Percentiles rank a stretch among this genome's conserved stretches.
phyloP scores from a whole-genome alignment of 2,113 vertebrate species.

The Cyanoramphus novaezelandiae region DNA sequence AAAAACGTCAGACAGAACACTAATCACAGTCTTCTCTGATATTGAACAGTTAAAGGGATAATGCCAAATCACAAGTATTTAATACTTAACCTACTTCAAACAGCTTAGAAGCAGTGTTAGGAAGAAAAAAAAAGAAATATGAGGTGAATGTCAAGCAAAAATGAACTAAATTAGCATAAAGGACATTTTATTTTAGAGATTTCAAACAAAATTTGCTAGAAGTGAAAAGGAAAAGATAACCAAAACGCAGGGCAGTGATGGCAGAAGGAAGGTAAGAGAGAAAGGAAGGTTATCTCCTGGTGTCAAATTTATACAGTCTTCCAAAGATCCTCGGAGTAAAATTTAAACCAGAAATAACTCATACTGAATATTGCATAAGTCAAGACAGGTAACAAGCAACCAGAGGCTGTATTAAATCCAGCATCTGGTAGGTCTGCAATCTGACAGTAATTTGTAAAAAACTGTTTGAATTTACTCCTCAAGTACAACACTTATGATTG shows the following conservation, averaged over 20 bases:
- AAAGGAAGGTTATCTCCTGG: neutral
- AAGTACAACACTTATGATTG: neutral
- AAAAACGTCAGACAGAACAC: slow-evolving; percentile 12
- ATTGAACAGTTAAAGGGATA: neutral
- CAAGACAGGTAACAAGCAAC: neutral
- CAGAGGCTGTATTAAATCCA: neutral
- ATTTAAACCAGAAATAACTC: slow-evolving; percentile 5
- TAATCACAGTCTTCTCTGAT: neutral
- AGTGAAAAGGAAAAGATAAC: neutral
- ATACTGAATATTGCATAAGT: neutral
- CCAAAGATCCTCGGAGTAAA: slow-evolving; percentile 1
- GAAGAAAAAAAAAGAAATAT: neutral
- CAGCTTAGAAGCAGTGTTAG: neutral
- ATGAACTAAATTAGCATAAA: neutral
- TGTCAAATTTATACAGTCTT: neutral
- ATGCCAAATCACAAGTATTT: neutral
- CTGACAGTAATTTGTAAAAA: neutral
- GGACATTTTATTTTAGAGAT: slow-evolving; percentile 15
- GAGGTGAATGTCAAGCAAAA: neutral
- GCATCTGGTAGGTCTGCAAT: neutral
- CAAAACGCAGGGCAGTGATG: neutral
- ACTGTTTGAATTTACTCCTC: neutral
- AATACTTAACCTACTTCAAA: neutral
- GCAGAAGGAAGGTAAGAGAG: slow-evolving; percentile 10
- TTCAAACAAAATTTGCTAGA: slow-evolving; percentile 6